These are phyloP conservation scores for Pongo pygmaeus DNA, from an alignment of 2,113 vertebrate species.

Conservation along the genomic window DNA sequence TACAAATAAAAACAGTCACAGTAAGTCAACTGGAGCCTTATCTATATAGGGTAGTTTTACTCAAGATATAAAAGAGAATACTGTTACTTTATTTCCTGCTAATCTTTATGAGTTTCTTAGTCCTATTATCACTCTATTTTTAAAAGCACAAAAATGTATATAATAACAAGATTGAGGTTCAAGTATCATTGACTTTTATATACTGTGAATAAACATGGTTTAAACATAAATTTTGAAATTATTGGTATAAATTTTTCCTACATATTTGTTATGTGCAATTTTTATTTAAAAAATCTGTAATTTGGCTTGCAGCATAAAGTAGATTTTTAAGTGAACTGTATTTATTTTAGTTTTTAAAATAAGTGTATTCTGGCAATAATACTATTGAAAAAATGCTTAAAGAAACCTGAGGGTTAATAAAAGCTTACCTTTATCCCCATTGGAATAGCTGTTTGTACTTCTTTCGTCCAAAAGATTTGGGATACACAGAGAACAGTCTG, in stretches of 20 bases:
- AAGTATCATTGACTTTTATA: neutral
- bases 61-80: neutral
- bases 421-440: slow-evolving; percentile 84
- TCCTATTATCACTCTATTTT: neutral
- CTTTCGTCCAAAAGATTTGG: slow-evolving; percentile 91
- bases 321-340: neutral
- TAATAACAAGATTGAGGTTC: neutral
- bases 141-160: neutral
- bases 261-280: neutral
- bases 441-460: slow-evolving; percentile 88
- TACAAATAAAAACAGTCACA: slow-evolving; percentile 30
- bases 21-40: neutral
- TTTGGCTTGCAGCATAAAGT: neutral
- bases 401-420: neutral
- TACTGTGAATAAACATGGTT: neutral
- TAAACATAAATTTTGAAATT: neutral
- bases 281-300: neutral
- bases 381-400: neutral
- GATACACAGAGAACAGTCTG: slow-evolving; percentile 95
- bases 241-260: neutral
- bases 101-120: neutral
- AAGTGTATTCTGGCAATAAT: neutral
- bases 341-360: neutral
- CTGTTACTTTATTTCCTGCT: neutral
- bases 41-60: neutral